These are phyloP conservation scores for Equus quagga DNA, from an alignment of 2,113 vertebrate genomes.

Conservation along the genomic window DNA sequence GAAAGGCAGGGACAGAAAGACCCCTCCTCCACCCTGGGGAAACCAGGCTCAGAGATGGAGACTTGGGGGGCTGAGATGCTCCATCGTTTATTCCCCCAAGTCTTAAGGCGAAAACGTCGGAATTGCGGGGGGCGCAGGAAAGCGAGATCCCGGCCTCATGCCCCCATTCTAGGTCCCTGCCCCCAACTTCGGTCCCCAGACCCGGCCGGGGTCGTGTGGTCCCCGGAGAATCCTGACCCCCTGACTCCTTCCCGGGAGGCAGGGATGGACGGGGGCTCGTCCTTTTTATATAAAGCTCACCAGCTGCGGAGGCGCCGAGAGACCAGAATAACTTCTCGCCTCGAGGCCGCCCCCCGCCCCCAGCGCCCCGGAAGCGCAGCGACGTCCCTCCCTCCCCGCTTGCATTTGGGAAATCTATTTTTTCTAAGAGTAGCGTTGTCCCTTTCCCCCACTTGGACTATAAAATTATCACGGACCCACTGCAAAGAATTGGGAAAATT, in stretches of 20 bases:
- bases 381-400: neutral
- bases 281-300: slow-evolving; percentile 48
- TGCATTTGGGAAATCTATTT: neutral
- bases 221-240: neutral
- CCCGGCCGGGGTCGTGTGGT: neutral
- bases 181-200: neutral
- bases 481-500: neutral
- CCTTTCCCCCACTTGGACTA: neutral
- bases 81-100: neutral
- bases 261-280: neutral
- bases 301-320: slow-evolving; percentile 56
- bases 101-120: neutral
- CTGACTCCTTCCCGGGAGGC: neutral
- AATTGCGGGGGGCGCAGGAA: neutral
- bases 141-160: neutral
- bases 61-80: neutral
- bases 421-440: neutral
- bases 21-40: neutral
- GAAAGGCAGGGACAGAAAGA: neutral
- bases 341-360: neutral
- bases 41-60: neutral
- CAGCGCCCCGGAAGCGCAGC: neutral
- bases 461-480: neutral
- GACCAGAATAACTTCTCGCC: slow-evolving; percentile 71
- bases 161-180: neutral